Evolutionary conservation across 1,140 invertebrate genomes (phyloP).

Genomic region (Ips typographus): DNA sequence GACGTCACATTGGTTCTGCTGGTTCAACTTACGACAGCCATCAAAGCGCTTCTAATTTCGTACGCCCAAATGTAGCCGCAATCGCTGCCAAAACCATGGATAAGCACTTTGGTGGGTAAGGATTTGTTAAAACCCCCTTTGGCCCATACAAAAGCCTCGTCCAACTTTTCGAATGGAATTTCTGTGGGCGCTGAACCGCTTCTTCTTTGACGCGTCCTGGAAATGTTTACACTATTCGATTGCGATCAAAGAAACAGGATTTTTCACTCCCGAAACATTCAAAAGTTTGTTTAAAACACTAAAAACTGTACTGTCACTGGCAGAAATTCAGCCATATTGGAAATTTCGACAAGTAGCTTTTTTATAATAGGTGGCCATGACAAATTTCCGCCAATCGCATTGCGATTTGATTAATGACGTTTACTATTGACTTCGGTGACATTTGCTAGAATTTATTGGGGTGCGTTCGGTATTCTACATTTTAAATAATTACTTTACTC

Average conservation of each 20-base stretch:
- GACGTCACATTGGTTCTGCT: not conserved
- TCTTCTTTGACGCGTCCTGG: slow-evolving; percentile 38
- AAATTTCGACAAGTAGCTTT: too few relatives aligned
- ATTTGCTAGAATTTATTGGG: not conserved
- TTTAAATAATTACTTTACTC: not conserved
- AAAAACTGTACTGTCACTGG: too few relatives aligned
- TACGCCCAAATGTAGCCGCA: slow-evolving; percentile 90
- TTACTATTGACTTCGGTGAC: too few relatives aligned
- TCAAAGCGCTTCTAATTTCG: slow-evolving; percentile 86
- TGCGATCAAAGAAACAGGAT: too few relatives aligned
- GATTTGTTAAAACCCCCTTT: slow-evolving; percentile 64
- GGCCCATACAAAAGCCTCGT: slow-evolving; percentile 63
- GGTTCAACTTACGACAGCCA: slow-evolving; percentile 69
- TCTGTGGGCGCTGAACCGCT: slow-evolving; percentile 65
- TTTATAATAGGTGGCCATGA: too few relatives aligned
- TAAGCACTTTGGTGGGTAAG: slow-evolving; percentile 84
- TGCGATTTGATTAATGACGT: too few relatives aligned
- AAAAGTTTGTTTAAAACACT: too few relatives aligned
- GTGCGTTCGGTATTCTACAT: not conserved
- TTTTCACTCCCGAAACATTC: too few relatives aligned
- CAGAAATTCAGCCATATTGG: too few relatives aligned
- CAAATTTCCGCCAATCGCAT: too few relatives aligned
- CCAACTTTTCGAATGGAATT: slow-evolving; percentile 68
- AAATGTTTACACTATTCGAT: not conserved
- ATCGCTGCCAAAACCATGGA: slow-evolving; percentile 92